These are phyloP conservation scores for Spicauda simplicius DNA, from an alignment of 2,888 invertebrate species.

Conservation along the genomic window DNA sequence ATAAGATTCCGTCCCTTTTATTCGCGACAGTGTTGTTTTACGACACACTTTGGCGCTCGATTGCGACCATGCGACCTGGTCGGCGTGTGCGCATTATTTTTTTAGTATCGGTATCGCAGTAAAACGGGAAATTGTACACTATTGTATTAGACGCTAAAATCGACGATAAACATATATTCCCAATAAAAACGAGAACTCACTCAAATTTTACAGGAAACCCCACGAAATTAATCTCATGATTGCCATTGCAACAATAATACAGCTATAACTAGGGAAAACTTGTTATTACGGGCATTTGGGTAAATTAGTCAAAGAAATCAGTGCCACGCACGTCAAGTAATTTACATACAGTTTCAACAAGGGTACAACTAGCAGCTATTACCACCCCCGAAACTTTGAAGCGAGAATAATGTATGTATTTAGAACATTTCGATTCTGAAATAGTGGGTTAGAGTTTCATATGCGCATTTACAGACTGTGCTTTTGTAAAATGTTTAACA, in stretches of 20 bases:
- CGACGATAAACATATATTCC: slow-evolving; percentile 41
- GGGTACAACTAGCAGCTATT: slow-evolving; percentile 33
- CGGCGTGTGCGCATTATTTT: slow-evolving; percentile 70
- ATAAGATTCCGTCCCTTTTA: slow-evolving; percentile 83
- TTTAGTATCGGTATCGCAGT: slow-evolving; percentile 62
- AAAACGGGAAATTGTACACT: slow-evolving; percentile 49
- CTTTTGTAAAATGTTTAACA: too few species aligned
- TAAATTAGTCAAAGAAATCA: slow-evolving; percentile 33
- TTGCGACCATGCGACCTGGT: slow-evolving; percentile 60
- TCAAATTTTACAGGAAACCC: slow-evolving; percentile 2
- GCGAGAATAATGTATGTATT: slow-evolving; percentile 37
- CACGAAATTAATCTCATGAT: slow-evolving; percentile 4
- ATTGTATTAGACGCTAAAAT: slow-evolving; percentile 49
- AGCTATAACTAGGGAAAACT: slow-evolving; percentile 15
- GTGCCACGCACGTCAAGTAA: slow-evolving; percentile 35
- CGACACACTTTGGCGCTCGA: slow-evolving; percentile 74
- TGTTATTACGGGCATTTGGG: slow-evolving; percentile 17
- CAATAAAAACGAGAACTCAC: slow-evolving; percentile 20
- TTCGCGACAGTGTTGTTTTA: slow-evolving; percentile 76
- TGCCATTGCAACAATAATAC: neutral
- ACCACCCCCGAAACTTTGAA: slow-evolving; percentile 35
- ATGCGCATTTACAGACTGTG: neutral
- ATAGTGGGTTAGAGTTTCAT: neutral
- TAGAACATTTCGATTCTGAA: neutral
- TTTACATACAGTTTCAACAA: slow-evolving; percentile 39